A percentile compares a stretch with the other conserved stretches of the same genome.
Conservation (phyloP, 2,888 invertebrate genomes). For the Ariolimax columbianus region DNA sequence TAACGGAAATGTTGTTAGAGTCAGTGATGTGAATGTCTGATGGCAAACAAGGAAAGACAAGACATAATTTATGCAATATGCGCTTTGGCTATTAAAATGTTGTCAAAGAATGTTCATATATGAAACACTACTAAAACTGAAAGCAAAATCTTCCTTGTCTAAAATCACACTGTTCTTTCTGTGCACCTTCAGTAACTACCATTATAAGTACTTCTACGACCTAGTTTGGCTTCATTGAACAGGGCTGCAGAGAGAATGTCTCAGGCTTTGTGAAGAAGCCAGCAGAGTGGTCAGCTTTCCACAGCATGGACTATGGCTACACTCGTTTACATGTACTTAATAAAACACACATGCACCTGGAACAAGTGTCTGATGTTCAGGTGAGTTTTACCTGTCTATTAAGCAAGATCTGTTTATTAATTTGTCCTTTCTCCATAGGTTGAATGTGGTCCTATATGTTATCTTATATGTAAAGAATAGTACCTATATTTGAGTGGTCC, state of each 20-base stretch:
- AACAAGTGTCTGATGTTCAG: constrained; percentile 39
- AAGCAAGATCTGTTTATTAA: too few relatives aligned
- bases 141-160: too few relatives aligned
- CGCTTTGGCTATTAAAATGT: too few relatives aligned
- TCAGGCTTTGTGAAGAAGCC: constrained; percentile 28
- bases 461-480: too few relatives aligned
- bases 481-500: too few relatives aligned
- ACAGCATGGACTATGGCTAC: constrained; percentile 43
- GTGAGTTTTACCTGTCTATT: not conserved
- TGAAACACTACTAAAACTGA: too few relatives aligned
- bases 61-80: too few relatives aligned
- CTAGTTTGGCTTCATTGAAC: not conserved
- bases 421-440: not conserved
- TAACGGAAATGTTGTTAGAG: too few relatives aligned
- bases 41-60: too few relatives aligned
- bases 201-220: not conserved
- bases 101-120: too few relatives aligned
- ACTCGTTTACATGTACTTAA: constrained; percentile 34
- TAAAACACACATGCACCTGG: constrained; percentile 43
- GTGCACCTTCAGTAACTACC: not conserved
- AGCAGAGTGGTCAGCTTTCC: constrained; percentile 41
- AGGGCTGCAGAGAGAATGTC: constrained; percentile 42
- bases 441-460: not conserved
- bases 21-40: too few relatives aligned
- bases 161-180: too few relatives aligned